phyloP scores from a whole-genome alignment of 2,113 vertebrate species.

The Seriola dumerili region DNA sequence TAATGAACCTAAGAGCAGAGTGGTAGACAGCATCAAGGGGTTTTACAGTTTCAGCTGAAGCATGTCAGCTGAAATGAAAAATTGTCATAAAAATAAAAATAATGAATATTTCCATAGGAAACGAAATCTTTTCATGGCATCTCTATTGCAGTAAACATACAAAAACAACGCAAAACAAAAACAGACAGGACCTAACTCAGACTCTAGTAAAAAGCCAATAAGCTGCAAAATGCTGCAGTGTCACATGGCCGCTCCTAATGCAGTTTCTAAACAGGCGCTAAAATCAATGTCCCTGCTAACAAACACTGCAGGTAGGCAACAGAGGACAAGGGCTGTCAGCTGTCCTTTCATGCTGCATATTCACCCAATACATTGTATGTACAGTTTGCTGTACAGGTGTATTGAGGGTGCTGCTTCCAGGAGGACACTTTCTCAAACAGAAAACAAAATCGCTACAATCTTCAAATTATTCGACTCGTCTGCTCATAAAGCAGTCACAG shows the following conservation, averaged over 20 bases:
- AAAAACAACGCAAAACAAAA: background rate
- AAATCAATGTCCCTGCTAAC: constrained; percentile 4
- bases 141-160: no score
- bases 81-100: no score
- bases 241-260: background rate
- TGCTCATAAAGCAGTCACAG: constrained; percentile 44
- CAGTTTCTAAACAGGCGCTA: background rate
- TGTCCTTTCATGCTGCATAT: constrained; percentile 15
- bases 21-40: no score
- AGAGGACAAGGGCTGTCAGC: constrained; percentile 14
- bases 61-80: no score
- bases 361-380: no score
- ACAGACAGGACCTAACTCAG: background rate
- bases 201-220: background rate
- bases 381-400: constrained; percentile 7
- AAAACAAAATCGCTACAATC: constrained; percentile 48
- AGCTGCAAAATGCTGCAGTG: background rate
- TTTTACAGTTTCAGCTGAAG: no score
- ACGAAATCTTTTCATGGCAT: no score
- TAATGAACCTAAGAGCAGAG: no score
- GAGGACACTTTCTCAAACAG: constrained; percentile 8
- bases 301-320: constrained; percentile 3
- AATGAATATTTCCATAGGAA: no score
- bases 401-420: constrained; percentile 26
- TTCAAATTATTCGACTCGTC: constrained; percentile 45